Conservation (phyloP, 2,888 invertebrate genomes). For the Euplagia quadripunctaria region DNA sequence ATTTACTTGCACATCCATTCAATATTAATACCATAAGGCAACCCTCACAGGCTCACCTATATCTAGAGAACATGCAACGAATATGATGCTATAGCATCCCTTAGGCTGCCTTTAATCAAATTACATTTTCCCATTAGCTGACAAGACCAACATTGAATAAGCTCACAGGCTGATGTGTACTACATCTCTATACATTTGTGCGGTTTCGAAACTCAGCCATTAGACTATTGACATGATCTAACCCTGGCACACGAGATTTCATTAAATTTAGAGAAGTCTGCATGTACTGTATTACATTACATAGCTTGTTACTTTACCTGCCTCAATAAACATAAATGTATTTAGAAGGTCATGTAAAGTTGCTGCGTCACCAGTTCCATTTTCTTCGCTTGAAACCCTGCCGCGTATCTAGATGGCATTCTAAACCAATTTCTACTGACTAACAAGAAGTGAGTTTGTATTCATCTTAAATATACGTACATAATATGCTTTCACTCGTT, state of each 20-base stretch:
- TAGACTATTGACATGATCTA: constrained; percentile 1
- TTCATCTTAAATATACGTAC: too few relatives aligned
- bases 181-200: not conserved
- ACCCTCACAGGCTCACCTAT: not conserved
- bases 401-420: not conserved
- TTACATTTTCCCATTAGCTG: constrained; percentile 26
- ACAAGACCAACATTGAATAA: constrained; percentile 21
- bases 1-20: not conserved
- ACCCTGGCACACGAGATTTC: too few relatives aligned
- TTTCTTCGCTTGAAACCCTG: too few relatives aligned
- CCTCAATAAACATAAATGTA: not conserved
- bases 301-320: not conserved
- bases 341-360: not conserved
- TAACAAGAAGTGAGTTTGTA: not conserved
- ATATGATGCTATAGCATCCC: not conserved
- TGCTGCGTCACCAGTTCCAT: too few relatives aligned
- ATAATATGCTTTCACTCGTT: too few relatives aligned
- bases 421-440: not conserved
- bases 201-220: not conserved
- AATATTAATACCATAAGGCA: not conserved
- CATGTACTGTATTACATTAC: not conserved
- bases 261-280: not conserved
- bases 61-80: not conserved
- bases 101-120: constrained; percentile 12
- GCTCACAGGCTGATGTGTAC: constrained; percentile 1